These are phyloP conservation scores for Chrysolina haemoptera DNA, from an alignment of 2,888 invertebrate species.

Conservation along the genomic window DNA sequence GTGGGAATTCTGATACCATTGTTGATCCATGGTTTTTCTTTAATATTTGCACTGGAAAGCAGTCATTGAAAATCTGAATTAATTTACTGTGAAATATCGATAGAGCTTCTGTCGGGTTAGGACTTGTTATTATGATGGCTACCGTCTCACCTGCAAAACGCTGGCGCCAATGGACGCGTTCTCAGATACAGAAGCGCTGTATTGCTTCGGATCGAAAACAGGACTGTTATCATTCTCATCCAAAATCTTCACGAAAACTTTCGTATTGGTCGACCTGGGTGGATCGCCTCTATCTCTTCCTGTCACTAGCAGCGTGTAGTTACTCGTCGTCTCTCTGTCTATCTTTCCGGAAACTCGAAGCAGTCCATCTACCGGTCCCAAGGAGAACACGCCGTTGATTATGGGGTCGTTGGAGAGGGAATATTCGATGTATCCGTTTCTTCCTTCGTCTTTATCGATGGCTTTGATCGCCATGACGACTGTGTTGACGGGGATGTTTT, in stretches of 20 bases:
- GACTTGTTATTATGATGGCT: too few relatives aligned
- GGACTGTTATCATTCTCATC: constrained; percentile 95
- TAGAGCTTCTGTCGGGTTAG: too few relatives aligned
- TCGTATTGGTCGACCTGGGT: constrained; percentile 79
- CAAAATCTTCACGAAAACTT: constrained; percentile 81
- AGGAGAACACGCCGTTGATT: constrained; percentile 80
- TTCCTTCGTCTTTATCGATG: constrained; percentile 89
- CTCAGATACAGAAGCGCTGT: constrained; percentile 91
- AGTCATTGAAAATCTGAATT: too few relatives aligned
- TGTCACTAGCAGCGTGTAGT: constrained; percentile 83
- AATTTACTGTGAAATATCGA: too few relatives aligned
- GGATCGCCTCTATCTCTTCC: constrained; percentile 93
- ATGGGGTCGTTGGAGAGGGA: constrained; percentile 79
- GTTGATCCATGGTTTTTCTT: too few relatives aligned
- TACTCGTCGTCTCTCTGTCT: constrained; percentile 85
- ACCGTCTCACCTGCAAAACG: constrained; percentile 80
- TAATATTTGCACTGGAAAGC: too few relatives aligned
- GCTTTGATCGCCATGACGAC: constrained; percentile 93
- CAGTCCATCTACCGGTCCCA: constrained; percentile 91
- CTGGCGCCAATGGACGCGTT: constrained; percentile 95
- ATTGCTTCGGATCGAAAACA: constrained; percentile 90
- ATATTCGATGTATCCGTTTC: constrained; percentile 89
- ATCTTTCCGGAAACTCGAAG: constrained; percentile 88
- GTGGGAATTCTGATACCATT: too few relatives aligned
- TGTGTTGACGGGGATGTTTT: constrained; percentile 89